Base-by-base conservation (phyloP, 1,140 invertebrate genomes). In the Scylla paramamosain region DNA sequence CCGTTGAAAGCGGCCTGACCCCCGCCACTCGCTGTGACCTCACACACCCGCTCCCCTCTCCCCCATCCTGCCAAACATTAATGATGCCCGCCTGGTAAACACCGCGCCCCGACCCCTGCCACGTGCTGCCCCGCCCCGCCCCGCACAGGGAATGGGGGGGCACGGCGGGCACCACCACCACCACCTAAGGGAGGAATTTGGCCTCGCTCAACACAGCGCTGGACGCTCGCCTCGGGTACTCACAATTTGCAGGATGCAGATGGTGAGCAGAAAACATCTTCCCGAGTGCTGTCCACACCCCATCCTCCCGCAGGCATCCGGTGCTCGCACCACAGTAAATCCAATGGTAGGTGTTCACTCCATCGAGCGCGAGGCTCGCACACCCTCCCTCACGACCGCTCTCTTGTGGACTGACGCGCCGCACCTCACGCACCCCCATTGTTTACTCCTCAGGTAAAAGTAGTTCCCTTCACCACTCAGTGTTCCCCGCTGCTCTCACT, bases 201-300 rank as follows among this genome's bases (percentile, higher is more conserved):
- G 67, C 67, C n/a, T 77, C 67, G 67, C 67, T 77, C 16, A 77
- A n/a, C 67, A 77, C 12, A 20, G 12, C n/a, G 67, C 25, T 77
- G 20, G 67, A 59, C 67, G 20, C 67, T n/a, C 67, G 67, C 67
- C 67, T 77, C 67, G 20, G n/a, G 25, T 32, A 94, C 93, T 94
- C 48, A 94, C 93, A 28, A 94, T 94, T 91, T 94, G 93, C 14
- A 94, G 88, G n/a, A 94, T 91, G 45, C 93, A 94, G 39, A 94
- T n/a, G 45, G 93, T 94, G 10, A 94, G 93, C n/a, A 94, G 93
- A 32, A 94, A 91, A 84, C 93, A 94, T 91, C 93, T 91, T 84
- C 93, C 93, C 52, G 93, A 91, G 89, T 94, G 93, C 59, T 94
- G 93, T 20, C 93, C 88, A 91, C 93, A 94, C 59, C 93, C 93